These are phyloP conservation scores for Mythimna lalbum DNA, from an alignment of 2,888 invertebrate species.

Conservation along the genomic window DNA sequence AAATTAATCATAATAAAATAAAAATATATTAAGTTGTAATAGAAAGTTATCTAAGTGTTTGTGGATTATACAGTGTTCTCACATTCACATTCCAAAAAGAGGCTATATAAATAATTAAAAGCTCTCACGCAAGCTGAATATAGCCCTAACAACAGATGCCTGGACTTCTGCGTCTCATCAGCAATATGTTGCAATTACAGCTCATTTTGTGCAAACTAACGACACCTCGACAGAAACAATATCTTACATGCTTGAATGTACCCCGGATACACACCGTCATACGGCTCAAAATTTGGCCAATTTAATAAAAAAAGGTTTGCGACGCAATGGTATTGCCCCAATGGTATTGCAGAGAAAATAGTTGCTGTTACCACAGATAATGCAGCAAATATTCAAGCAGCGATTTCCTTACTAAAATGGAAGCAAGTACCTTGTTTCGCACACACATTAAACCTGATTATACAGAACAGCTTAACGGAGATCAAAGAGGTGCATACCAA, in stretches of 20 bases:
- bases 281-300: background rate
- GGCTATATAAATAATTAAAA: too few species aligned
- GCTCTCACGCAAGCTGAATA: too few species aligned
- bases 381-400: background rate
- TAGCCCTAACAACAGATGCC: conserved; percentile 12
- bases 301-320: background rate
- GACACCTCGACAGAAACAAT: background rate
- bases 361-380: background rate
- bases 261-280: background rate
- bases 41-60: too few species aligned
- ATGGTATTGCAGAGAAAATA: background rate
- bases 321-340: too few species aligned
- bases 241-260: background rate
- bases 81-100: too few species aligned
- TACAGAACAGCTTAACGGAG: background rate
- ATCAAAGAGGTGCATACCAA: background rate
- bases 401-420: background rate
- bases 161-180: conserved; percentile 10
- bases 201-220: conserved; percentile 6
- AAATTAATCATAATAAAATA: too few species aligned
- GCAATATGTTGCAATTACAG: background rate
- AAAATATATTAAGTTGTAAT: too few species aligned
- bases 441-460: background rate
- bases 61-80: too few species aligned
- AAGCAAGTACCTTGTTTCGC: background rate